These are phyloP conservation scores for Sinelater perroti DNA, from an alignment of 2,888 invertebrate genomes.

Conservation along the genomic window DNA sequence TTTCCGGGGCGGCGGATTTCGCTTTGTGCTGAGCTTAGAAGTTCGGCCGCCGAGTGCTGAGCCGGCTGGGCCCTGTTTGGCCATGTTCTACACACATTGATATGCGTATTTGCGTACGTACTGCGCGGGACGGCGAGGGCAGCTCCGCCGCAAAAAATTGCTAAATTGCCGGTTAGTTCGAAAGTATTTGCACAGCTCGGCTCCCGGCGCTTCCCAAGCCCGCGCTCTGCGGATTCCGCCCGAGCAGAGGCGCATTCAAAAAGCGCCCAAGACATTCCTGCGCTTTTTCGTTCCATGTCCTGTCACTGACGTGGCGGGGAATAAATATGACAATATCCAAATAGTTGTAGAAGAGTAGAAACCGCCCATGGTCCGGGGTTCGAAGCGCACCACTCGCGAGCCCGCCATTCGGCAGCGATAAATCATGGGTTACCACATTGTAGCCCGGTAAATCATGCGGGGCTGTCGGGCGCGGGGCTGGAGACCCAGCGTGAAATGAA, in stretches of 20 bases:
- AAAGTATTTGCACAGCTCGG: no score
- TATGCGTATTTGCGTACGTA: no score
- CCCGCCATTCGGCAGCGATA: conserved; percentile 69
- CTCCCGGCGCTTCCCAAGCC: no score
- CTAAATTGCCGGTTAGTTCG: no score
- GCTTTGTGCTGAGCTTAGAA: conserved; percentile 28
- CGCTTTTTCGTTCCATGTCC: not conserved
- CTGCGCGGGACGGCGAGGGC: no score
- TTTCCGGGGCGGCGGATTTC: conserved; percentile 51
- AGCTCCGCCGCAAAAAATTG: no score
- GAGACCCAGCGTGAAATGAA: conserved; percentile 66
- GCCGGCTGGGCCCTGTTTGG: no score
- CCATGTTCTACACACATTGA: no score
- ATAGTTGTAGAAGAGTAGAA: conserved; percentile 44
- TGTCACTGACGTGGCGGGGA: conserved; percentile 17
- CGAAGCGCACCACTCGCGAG: conserved; percentile 59
- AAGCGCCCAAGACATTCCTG: not conserved
- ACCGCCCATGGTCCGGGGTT: conserved; percentile 49
- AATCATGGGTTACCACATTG: conserved; percentile 76
- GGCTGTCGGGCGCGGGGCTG: conserved; percentile 61
- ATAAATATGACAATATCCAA: conserved; percentile 47
- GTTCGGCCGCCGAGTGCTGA: conserved; percentile 31
- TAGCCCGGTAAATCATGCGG: conserved; percentile 72
- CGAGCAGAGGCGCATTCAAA: not conserved
- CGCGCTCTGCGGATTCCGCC: no score